Conservation (phyloP, 2,113 vertebrate genomes). For the Brachirus orientalis region DNA sequence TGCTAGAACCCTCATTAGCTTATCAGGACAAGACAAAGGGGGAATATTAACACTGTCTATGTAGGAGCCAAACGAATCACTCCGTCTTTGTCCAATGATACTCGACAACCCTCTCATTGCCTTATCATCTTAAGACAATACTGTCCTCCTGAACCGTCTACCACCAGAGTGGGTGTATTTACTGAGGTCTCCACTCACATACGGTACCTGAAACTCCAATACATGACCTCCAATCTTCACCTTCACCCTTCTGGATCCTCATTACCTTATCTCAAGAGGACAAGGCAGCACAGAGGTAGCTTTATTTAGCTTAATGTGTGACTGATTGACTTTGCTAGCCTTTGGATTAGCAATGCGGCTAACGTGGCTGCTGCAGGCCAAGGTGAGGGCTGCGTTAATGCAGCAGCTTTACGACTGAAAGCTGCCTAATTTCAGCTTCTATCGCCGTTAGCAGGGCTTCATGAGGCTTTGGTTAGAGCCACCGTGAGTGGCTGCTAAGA, state of each 20-base stretch:
- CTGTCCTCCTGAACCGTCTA: slow-evolving; percentile 29
- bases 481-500: slow-evolving; percentile 62
- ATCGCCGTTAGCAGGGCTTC: slow-evolving; percentile 69
- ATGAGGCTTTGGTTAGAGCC: slow-evolving; percentile 33
- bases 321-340: slow-evolving; percentile 75
- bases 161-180: slow-evolving; percentile 43
- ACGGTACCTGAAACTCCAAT: slow-evolving; percentile 40
- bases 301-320: slow-evolving; percentile 65
- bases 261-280: slow-evolving; percentile 74
- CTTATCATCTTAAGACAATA: slow-evolving; percentile 77
- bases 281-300: slow-evolving; percentile 57
- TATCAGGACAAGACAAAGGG: slow-evolving; percentile 80
- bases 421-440: slow-evolving; percentile 78
- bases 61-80: slow-evolving; percentile 67
- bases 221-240: slow-evolving; percentile 47
- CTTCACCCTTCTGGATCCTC: slow-evolving; percentile 63
- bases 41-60: slow-evolving; percentile 64
- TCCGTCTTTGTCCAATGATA: slow-evolving; percentile 64
- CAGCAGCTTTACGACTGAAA: slow-evolving; percentile 72
- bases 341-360: slow-evolving; percentile 70
- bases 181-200: slow-evolving; percentile 54
- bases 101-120: slow-evolving; percentile 71
- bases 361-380: slow-evolving; percentile 60
- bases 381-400: slow-evolving; percentile 78
- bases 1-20: slow-evolving; percentile 74